phyloP scores from a whole-genome alignment of 1,140 invertebrate genomes.

The Drosophila nannoptera region DNA sequence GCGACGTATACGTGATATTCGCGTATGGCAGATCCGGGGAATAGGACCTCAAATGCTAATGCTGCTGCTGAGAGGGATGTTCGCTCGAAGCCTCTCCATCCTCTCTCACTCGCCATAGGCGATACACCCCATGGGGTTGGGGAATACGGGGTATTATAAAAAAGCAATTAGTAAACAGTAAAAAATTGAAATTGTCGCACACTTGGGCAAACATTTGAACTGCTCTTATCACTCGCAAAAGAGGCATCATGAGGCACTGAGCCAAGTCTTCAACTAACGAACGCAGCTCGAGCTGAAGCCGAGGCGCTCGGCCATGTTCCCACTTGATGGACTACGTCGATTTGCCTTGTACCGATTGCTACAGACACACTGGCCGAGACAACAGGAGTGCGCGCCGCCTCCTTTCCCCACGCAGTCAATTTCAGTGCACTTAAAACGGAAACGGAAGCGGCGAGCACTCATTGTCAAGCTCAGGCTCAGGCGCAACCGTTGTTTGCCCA shows the following conservation, averaged over 20 bases:
- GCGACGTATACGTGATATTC: constrained; percentile 48
- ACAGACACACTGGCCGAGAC: constrained; percentile 4
- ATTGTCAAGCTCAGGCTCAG: constrained; percentile 73
- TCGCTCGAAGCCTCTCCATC: too few species aligned
- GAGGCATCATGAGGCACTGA: constrained; percentile 29
- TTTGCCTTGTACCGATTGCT: constrained; percentile 29
- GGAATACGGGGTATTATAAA: constrained; percentile 1
- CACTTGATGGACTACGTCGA: constrained; percentile 58
- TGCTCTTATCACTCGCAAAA: constrained; percentile 62
- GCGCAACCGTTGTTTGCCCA: constrained; percentile 54
- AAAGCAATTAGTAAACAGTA: constrained; percentile 37
- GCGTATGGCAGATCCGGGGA: not conserved
- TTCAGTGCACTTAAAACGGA: constrained; percentile 59
- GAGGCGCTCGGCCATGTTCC: constrained; percentile 28
- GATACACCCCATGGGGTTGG: too few species aligned
- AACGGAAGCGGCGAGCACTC: constrained; percentile 70
- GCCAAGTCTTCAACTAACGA: constrained; percentile 55
- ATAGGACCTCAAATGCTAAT: too few species aligned
- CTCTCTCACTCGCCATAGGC: too few species aligned
- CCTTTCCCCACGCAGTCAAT: constrained; percentile 35
- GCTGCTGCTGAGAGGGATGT: too few species aligned
- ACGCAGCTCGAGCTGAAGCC: constrained; percentile 5
- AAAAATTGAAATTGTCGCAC: constrained; percentile 67
- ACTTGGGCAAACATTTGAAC: constrained; percentile 70
- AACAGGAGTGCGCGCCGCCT: not conserved